These are phyloP conservation scores for Pygoscelis antarcticus DNA, from an alignment of 2,113 vertebrate species.

Conservation along the genomic window DNA sequence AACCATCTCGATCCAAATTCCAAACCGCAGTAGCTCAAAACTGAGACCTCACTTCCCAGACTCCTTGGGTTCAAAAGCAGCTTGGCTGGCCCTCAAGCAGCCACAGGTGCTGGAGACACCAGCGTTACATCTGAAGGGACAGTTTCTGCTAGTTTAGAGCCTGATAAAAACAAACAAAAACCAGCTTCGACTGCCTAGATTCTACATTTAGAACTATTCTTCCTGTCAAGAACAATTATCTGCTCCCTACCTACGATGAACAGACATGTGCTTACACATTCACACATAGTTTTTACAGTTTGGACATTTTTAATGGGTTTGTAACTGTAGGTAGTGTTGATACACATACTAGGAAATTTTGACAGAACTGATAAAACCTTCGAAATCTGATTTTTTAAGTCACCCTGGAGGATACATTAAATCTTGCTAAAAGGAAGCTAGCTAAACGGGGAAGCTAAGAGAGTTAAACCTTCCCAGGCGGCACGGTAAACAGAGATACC, in stretches of 20 bases:
- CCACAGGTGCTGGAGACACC: not conserved
- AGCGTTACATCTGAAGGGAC: not conserved
- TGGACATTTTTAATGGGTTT: constrained; percentile 44
- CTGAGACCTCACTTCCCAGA: not conserved
- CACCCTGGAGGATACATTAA: constrained; percentile 34
- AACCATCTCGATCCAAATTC: not conserved
- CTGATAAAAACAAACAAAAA: not conserved
- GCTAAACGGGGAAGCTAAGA: not conserved
- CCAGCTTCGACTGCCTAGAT: not conserved
- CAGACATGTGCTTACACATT: not conserved
- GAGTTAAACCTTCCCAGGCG: not conserved
- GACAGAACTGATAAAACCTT: constrained; percentile 51
- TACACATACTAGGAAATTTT: constrained; percentile 6
- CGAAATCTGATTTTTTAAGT: constrained; percentile 38
- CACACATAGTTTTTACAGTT: not conserved
- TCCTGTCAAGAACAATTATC: not conserved
- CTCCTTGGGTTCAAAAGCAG: not conserved
- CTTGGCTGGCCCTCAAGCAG: constrained; percentile 16
- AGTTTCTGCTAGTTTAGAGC: not conserved
- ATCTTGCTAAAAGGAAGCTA: constrained; percentile 14
- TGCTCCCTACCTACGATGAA: not conserved
- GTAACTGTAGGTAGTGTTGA: constrained; percentile 29
- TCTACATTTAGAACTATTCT: not conserved
- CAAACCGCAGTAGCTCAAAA: not conserved
- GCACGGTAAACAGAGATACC: not conserved